These are phyloP conservation scores for Atlantisia rogersi DNA, from an alignment of 2,113 vertebrate genomes.

Conservation along the genomic window DNA sequence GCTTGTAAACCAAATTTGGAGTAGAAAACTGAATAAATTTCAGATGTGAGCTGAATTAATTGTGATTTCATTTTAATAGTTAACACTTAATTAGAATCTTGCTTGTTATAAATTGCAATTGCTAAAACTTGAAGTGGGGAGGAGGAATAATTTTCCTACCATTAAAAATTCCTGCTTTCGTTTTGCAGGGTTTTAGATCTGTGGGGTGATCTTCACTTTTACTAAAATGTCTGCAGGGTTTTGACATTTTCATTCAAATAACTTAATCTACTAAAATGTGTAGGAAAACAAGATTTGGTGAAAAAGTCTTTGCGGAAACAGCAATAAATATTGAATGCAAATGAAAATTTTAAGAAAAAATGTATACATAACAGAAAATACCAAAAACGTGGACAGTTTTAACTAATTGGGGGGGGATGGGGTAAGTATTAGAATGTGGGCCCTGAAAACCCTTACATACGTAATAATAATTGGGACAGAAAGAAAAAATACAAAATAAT, in stretches of 20 bases:
- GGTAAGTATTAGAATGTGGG: background rate
- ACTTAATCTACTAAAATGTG: background rate
- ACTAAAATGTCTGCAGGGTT: background rate
- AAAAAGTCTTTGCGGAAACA: background rate
- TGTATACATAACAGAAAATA: background rate
- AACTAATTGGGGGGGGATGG: background rate
- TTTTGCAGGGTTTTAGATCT: background rate
- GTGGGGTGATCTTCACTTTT: background rate
- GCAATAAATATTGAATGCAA: background rate
- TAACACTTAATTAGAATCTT: background rate
- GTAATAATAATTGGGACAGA: background rate
- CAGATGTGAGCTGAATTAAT: background rate
- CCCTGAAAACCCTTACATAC: background rate
- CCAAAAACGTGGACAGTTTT: background rate
- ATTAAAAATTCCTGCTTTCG: background rate
- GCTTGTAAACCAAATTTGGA: background rate
- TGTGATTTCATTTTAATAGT: background rate
- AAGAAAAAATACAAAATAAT: background rate
- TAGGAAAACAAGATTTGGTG: background rate
- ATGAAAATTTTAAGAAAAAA: background rate
- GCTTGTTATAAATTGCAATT: background rate
- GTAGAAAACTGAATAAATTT: background rate
- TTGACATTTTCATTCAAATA: background rate
- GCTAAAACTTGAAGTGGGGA: background rate
- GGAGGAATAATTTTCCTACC: background rate